Evolutionary conservation across 2,888 invertebrate species (phyloP).

Genomic region (Drosophila setosimentum): DNA sequence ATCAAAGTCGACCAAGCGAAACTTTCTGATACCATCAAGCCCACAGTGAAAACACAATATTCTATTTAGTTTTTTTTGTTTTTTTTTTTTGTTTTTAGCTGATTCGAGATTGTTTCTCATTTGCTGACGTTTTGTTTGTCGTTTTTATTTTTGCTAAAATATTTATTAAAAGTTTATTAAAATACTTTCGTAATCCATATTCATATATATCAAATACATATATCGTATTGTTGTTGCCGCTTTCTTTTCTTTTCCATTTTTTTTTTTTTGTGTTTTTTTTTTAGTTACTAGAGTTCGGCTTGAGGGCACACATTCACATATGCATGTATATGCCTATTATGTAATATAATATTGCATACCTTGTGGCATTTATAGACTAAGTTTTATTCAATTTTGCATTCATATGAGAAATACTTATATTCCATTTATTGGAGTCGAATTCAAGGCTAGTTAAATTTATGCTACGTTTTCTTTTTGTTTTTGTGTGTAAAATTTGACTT

Average conservation of each 20-base stretch:
- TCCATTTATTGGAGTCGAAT: slow-evolving; percentile 68
- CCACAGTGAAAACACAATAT: slow-evolving; percentile 38
- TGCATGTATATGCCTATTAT: slow-evolving; percentile 44
- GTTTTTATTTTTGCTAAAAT: slow-evolving; percentile 76
- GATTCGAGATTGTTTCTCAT: slow-evolving; percentile 35
- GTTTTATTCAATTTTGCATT: slow-evolving; percentile 41
- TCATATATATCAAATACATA: slow-evolving; percentile 56
- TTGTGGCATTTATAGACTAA: slow-evolving; percentile 76
- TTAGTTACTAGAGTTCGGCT: slow-evolving; percentile 31
- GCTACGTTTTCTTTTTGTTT: slow-evolving; percentile 48
- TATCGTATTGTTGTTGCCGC: slow-evolving; percentile 59
- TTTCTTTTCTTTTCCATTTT: background rate
- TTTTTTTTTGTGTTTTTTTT: background rate
- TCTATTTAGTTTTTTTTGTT: slow-evolving; percentile 9
- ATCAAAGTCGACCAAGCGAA: slow-evolving; percentile 16
- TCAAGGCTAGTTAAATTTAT: slow-evolving; percentile 76
- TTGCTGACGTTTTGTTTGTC: slow-evolving; percentile 30
- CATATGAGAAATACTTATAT: slow-evolving; percentile 28
- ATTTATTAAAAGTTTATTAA: slow-evolving; percentile 80
- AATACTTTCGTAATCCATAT: slow-evolving; percentile 76
- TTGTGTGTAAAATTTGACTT: slow-evolving; percentile 56
- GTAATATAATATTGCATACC: slow-evolving; percentile 78
- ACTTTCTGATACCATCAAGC: background rate
- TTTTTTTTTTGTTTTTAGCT: slow-evolving; percentile 23
- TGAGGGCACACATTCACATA: slow-evolving; percentile 16